Evolutionary conservation across 1,140 invertebrate species (phyloP), one percentile per base, ranked within the genome.

Genomic region (Drosophila littoralis): DNA sequence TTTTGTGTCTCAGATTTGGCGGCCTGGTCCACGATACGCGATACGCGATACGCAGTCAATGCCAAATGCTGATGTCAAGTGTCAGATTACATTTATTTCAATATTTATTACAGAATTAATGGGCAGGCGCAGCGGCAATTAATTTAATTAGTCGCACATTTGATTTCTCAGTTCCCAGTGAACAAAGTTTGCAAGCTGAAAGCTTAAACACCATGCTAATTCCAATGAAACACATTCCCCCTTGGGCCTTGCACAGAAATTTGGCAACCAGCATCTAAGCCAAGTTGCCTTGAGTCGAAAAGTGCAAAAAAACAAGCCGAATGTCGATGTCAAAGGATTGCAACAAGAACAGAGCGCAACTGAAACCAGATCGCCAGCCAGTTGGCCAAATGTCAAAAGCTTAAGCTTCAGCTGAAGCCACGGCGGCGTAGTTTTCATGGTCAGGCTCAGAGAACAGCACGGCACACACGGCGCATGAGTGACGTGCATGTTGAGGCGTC

Each of bases 401-500:
- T 88, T 82, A 77, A 50, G 82, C 83, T 71, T 88, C 68, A 71
- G 77, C 70, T 72, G 63, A 28, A 9, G 59, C 46, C 22, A 60
- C 40, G 55, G 51, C 71, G 54, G 38, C 17, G 13, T 8, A 9
- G 22, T 80, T 82, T 85, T 88, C 83, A 86, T 82, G 83, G 83
- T 88, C 82, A 86, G 65, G 15, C 40, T 42, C 48, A 54, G 36
- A 15, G 22, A 50, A 48, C 67, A 48, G 59, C 45, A 51, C 46
- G 61, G 78, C 78, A 58, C 64, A 88, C 83, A 88, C 80, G 83
- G 76, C 83, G 79, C 71, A 86, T 86, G 83, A 86, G 83, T 86
- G 82, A 88, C 83, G 81, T 89, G 84, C 83, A 88, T 83, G 84
- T 77, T 88, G 83, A 88, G 83, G 83, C 83, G 83, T 88, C 83